Base-by-base conservation (phyloP, 2,888 invertebrate genomes). In the Cremastobaeus sp. region DNA sequence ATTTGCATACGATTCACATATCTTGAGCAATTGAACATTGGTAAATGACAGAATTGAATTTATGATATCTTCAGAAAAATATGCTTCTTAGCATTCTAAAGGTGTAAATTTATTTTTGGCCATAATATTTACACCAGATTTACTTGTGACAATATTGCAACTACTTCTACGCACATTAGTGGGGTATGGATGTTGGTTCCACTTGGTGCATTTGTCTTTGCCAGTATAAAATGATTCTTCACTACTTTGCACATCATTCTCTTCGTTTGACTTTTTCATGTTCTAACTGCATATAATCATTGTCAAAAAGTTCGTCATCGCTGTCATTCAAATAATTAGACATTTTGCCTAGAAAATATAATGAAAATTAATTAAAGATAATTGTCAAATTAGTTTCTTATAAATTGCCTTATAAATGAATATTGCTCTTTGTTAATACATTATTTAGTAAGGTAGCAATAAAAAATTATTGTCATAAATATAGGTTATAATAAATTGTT, bases 191-290 rank as follows among this genome's bases (percentile, higher is more conserved):
- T 6, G 1, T 34, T 50, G 17, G 20, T 12, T 20, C 48, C 48
- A 50, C 12, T 50, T 50, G 2, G 48, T 34, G 17, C 4, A 17
- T 11, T 50, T 50, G 14, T 50, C 48, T 50, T 50, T 50, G 3
- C 20, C 48, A 1, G 20, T 2, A 34, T 14, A 50, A 30, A 15
- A 47, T 17, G 14, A n/a, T n/a, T n/a, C n/a, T n/a, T n/a, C n/a
- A n/a, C n/a, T n/a, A n/a, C n/a, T n/a, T n/a, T 17, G 2, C 1
- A 0, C n/a, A n/a, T 30, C 14, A 47, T 9, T 11, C 1, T 34
- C 20, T 34, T 34, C 48, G 20, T 34, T 11, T 18, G 32, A 50
- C 12, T 18, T 6, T 50, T 50, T n/a, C n/a, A n/a, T n/a, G n/a
- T n/a, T n/a, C n/a, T n/a, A n/a, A n/a, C n/a, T n/a, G n/a, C n/a